phyloP scores from a whole-genome alignment of 1,140 invertebrate genomes.

The Cydia amplana region DNA sequence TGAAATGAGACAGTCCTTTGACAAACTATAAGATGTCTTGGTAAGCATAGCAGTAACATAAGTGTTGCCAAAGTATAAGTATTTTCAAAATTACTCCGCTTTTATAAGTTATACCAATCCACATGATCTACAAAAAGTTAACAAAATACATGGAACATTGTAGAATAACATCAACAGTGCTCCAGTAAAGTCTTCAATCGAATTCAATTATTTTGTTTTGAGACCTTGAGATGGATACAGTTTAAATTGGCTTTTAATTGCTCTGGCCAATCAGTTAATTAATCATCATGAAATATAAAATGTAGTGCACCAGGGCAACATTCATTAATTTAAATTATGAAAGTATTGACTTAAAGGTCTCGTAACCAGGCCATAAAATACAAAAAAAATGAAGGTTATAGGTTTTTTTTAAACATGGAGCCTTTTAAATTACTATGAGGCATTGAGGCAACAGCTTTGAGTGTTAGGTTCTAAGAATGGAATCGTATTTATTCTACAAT shows the following conservation, averaged over 20 bases:
- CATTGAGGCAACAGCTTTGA: too few species aligned
- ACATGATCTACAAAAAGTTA: too few species aligned
- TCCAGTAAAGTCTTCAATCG: not conserved
- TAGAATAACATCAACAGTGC: not conserved
- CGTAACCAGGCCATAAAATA: too few species aligned
- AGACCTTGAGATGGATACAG: slow-evolving; percentile 4
- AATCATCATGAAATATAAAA: not conserved
- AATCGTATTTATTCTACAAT: not conserved
- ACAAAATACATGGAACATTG: too few species aligned
- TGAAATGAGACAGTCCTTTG: too few species aligned
- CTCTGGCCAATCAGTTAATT: slow-evolving; percentile 3
- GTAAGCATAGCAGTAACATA: too few species aligned
- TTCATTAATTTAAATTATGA: not conserved
- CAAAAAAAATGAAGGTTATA: not conserved
- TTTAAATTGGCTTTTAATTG: slow-evolving; percentile 24
- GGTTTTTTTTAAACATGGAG: not conserved
- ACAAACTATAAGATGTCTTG: too few species aligned
- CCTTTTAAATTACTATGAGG: too few species aligned
- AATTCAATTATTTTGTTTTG: slow-evolving; percentile 20
- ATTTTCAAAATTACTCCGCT: too few species aligned
- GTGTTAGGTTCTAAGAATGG: not conserved
- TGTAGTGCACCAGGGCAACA: not conserved
- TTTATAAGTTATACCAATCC: too few species aligned
- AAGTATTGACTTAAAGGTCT: not conserved
- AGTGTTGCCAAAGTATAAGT: too few species aligned